Evolutionary conservation across 2,113 vertebrate genomes (phyloP), one percentile per base, ranked within the genome.

Genomic region (Pycnonotus jocosus): DNA sequence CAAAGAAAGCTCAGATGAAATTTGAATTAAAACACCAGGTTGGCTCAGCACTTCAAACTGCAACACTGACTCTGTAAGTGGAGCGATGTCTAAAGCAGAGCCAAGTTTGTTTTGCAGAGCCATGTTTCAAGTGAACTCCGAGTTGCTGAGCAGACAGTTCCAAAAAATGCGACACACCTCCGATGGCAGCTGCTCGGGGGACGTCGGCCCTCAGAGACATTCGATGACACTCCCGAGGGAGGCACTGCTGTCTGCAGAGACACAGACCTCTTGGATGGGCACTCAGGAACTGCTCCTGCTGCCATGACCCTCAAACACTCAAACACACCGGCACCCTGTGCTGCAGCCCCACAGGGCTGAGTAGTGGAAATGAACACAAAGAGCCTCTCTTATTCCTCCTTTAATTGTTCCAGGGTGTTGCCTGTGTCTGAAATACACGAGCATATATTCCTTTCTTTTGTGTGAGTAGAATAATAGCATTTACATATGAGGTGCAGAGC

Each of bases 1-100:
- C 47, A 95, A 93, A 90, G 92, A 48, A 62, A 90, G 64, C 68
- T 88, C 64, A 65, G 76, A 86, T 86, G 57, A 96, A 94, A 96
- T 92, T 76, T 93, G 61, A 88, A 95, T 92, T 95, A 93, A 94
- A 96, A 84, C 61, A 53, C 22, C 14, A 11, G 38, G 45, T 64
- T 87, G 76, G 48, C 38, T 95, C 81, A 87, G 78, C 79, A 68
- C 48, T 88, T 90, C 90, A 86, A 48, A 71, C 68, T 38, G 72
- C 68, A 86, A 20, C 22, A 13, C 22, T 51, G 73, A 51, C 74
- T 73, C 30, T 0, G 0, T 70, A 74, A 47, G 38, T 10, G 80
- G 60, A 78, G 44, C 0, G 0, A n/a, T 30, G 56, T 78, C 42
- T 83, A 40, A 77, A 78, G 72, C 20, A 86, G 28, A 95, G 40